Evolutionary conservation across 2,113 vertebrate genomes (phyloP).

Genomic region (Acanthochromis polyacanthus): DNA sequence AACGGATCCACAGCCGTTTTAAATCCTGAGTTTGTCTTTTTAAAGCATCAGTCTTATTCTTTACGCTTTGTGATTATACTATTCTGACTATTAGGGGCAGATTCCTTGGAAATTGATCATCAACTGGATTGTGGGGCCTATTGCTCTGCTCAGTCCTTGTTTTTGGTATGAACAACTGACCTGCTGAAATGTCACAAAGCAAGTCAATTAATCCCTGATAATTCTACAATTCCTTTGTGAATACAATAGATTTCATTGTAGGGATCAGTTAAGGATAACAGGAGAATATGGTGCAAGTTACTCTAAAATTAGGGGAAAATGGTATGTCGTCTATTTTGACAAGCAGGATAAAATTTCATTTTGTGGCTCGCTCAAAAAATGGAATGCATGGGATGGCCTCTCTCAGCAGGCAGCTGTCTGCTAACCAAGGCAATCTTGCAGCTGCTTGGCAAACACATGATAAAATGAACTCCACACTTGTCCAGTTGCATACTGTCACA

Average conservation of each 20-base stretch:
- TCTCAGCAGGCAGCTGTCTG: slow-evolving; percentile 64
- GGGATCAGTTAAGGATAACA: not conserved
- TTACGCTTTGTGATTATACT: not conserved
- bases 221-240: not conserved
- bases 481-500: not conserved
- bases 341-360: not conserved
- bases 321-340: slow-evolving; percentile 7
- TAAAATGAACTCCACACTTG: slow-evolving; percentile 19
- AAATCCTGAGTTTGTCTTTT: not conserved
- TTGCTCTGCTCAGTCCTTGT: not conserved
- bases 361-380: slow-evolving; percentile 1
- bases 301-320: not conserved
- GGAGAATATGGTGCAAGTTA: not conserved
- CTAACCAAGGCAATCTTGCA: slow-evolving; percentile 34
- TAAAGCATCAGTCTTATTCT: not conserved
- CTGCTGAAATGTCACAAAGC: not conserved
- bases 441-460: slow-evolving; percentile 62
- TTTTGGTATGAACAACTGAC: not conserved
- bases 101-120: not conserved
- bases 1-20: not conserved
- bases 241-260: not conserved
- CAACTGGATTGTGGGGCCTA: not conserved
- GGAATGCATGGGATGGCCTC: slow-evolving; percentile 17
- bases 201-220: not conserved
- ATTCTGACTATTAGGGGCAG: not conserved